phyloP scores from a whole-genome alignment of 2,797 vertebrate species.

The Craterocephalus amniculus region DNA sequence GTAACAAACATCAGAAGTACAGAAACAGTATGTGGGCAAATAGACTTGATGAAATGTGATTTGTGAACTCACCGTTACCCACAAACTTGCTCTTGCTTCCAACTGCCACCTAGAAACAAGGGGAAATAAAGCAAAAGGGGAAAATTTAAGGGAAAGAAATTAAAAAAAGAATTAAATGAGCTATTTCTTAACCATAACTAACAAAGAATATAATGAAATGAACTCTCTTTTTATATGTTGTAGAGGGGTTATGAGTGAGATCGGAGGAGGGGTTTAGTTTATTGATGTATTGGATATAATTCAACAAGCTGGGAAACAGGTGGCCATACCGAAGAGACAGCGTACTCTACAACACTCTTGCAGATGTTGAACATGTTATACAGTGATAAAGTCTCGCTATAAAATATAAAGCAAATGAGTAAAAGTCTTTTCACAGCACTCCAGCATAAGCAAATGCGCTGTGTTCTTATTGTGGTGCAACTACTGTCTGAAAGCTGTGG shows the following conservation, averaged over 20 bases:
- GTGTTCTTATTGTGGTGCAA: not conserved
- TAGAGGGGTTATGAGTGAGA: not conserved
- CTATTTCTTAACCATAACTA: not conserved
- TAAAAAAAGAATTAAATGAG: not conserved
- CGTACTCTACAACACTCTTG: not conserved
- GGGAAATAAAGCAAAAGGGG: not conserved
- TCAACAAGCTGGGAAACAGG: conserved; percentile 1
- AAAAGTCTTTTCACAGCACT: not conserved
- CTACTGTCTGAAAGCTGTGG: not conserved
- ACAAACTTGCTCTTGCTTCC: conserved; percentile 83
- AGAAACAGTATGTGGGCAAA: not conserved
- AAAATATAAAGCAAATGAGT: not conserved
- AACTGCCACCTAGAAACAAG: conserved; percentile 74
- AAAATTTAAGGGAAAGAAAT: not conserved
- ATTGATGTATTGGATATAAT: not conserved
- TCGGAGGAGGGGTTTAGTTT: not conserved
- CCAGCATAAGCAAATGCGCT: not conserved
- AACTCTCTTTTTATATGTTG: not conserved
- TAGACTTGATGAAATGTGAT: not conserved
- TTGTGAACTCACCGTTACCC: conserved; percentile 81
- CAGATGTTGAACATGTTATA: not conserved
- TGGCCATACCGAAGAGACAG: not conserved
- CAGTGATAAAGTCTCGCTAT: not conserved
- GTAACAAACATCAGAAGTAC: not conserved
- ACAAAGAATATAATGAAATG: not conserved